Base-by-base conservation (phyloP, 2,797 vertebrate species). In the Eupleurogrammus muticus region DNA sequence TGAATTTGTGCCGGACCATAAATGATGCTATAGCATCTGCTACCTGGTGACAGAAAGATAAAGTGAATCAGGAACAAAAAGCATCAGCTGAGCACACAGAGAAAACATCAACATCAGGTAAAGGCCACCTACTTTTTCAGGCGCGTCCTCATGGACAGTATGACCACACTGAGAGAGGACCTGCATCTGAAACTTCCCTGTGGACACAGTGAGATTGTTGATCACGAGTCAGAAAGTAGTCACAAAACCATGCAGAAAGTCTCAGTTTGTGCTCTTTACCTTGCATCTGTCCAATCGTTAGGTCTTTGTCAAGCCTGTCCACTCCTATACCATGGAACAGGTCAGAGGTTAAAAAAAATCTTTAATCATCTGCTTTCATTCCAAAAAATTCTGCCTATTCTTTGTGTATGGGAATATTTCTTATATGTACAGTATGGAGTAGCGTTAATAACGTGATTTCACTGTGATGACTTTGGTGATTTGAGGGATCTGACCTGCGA, bases 201-300 rank as follows among this genome's bases (percentile, higher is more conserved):
- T 42, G 55, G 44, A 70, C 42, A 80, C 40, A 61, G 14, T 10
- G 19, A 61, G 16, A 57, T 36, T 13, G 51, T 9, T n/a, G 9
- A 35, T 11, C 16, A 35, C 16, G 40, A 19, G 0, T 1, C 6
- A 1, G n/a, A 14, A 13, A 0, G 54, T 60, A 49, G 60, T 24
- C 0, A 1, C 1, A 38, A 65, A n/a, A 36, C 9, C 19, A 20
- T 5, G 8, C 12, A 51, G 11, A 60, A 56, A 58, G 40, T 14
- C n/a, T 51, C 4, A 1, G 5, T 36, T 28, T 36, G 20, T 51
- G 12, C 20, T 46, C 2, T 71, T 81, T 90, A 99, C 98, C 98
- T 95, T 99, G 98, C 98, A 99, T 99, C 87, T 99, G 98, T 82
- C 98, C 98, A 85, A 99, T 99, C 52, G 98, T 99, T 51, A 99